phyloP scores from a whole-genome alignment of 2,888 invertebrate species.

The Erebia aethiops region DNA sequence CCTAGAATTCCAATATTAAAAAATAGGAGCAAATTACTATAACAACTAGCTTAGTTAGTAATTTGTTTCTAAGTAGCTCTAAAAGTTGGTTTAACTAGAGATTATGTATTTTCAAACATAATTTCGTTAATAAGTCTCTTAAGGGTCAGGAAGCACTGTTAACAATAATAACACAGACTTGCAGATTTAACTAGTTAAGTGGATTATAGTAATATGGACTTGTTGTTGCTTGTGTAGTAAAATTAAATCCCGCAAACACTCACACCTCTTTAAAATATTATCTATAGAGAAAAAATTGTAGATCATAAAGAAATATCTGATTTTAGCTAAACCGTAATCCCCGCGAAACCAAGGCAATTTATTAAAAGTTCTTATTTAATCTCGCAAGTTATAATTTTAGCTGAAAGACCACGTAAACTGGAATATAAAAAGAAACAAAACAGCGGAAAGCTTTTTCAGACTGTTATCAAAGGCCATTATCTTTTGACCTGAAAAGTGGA shows the following conservation, averaged over 20 bases:
- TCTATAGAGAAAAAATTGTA: slow-evolving; percentile 21
- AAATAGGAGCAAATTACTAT: not conserved
- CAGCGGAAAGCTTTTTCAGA: slow-evolving; percentile 82
- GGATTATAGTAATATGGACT: no score
- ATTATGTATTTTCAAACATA: no score
- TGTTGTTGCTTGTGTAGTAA: no score
- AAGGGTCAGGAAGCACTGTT: no score
- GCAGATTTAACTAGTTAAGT: no score
- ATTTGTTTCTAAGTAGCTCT: no score
- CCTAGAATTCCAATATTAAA: not conserved
- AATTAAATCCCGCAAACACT: no score
- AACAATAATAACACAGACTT: no score
- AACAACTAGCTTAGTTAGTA: not conserved
- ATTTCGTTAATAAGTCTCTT: no score
- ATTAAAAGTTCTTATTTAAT: slow-evolving; percentile 80
- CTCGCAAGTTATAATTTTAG: slow-evolving; percentile 79
- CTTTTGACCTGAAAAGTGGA: slow-evolving; percentile 80
- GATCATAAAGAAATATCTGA: not conserved
- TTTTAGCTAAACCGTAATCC: slow-evolving; percentile 56
- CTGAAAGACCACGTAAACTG: slow-evolving; percentile 75
- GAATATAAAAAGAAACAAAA: slow-evolving; percentile 79
- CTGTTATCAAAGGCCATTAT: slow-evolving; percentile 81
- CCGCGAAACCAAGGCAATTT: slow-evolving; percentile 71
- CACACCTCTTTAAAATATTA: not conserved
- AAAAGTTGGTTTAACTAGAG: no score